Percentiles rank a stretch among this genome's conserved stretches.
These are phyloP conservation scores for Cydia pomonella DNA, from an alignment of 1,140 invertebrate species.

Conservation along the genomic window DNA sequence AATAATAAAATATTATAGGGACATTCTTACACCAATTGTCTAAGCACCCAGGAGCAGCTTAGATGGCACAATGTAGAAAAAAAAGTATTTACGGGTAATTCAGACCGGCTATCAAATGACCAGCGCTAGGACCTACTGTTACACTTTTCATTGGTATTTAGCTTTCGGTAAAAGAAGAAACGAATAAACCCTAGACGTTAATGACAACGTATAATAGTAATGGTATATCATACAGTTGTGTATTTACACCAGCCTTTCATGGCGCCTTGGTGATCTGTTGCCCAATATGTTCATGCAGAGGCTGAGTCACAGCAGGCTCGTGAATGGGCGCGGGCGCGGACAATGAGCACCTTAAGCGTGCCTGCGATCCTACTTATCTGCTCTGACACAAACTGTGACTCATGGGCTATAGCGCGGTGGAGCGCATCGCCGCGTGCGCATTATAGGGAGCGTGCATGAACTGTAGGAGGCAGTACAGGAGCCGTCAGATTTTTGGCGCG, in stretches of 20 bases:
- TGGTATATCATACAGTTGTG: background rate
- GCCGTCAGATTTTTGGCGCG: too few species aligned
- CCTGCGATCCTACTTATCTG: slow-evolving; percentile 29
- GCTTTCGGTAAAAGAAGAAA: too few species aligned
- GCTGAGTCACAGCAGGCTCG: slow-evolving; percentile 41
- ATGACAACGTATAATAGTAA: background rate
- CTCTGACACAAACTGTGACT: slow-evolving; percentile 14
- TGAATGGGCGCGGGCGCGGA: slow-evolving; percentile 51
- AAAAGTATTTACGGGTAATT: too few species aligned
- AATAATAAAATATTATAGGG: too few species aligned
- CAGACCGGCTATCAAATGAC: too few species aligned
- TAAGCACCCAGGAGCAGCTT: too few species aligned
- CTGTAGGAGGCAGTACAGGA: too few species aligned
- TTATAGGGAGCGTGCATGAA: background rate
- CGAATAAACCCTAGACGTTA: background rate
- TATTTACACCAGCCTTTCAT: slow-evolving; percentile 11
- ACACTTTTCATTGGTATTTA: too few species aligned
- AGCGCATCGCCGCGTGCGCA: background rate
- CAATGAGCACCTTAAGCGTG: slow-evolving; percentile 40
- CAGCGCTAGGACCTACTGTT: too few species aligned
- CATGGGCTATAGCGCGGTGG: background rate
- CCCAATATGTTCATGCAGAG: slow-evolving; percentile 44
- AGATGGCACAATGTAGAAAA: too few species aligned
- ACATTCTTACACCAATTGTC: too few species aligned
- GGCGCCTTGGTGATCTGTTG: slow-evolving; percentile 36